Evolutionary conservation across 2,113 vertebrate genomes (phyloP), one percentile per base, ranked within the genome.

Genomic region (Passer domesticus): DNA sequence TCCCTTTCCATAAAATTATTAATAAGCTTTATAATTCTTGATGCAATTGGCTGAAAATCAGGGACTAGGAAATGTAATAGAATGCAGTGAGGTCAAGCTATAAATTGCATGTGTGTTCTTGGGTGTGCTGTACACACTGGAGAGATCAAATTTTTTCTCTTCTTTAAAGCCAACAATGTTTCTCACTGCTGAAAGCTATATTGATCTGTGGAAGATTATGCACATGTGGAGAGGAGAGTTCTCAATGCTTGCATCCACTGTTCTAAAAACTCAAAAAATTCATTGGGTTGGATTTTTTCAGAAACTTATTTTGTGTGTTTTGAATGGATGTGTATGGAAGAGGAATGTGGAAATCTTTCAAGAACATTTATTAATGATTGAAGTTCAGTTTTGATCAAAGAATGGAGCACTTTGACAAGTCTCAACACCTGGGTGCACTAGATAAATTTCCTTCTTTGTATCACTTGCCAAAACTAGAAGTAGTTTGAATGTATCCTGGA

Each of bases 1-100:
- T 94, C 56, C 68, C 52, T 89, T 83, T 82, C 68, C 69, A 72
- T 78, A 68, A 91, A 95, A 94, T 60, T 78, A 87, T 31, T 72
- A 89, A 64, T 55, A 82, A 78, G 20, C 20, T 68, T 89, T 84
- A 44, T 75, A 94, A 82, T 91, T 43, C 77, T 56, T 78, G 13
- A 70, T 66, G 41, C n/a, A 89, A 75, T 39, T 96, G 81, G 60
- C 83, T 91, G 41, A 82, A 84, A 72, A 60, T 83, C 73, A 60
- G 55, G 43, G 16, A 30, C 31, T 62, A 81, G 41, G 70, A 95
- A 64, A 94, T 35, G 39, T 83, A 75, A 91, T 46, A 43, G 43
- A 58, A 83, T 78, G n/a, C 49, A 75, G 47, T 87, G 77, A 5
- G 23, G 39, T 86, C 67, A 83, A 70, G 41, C 25, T 28, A 50